Evolutionary conservation across 2,113 vertebrate species (phyloP), one percentile per base, ranked within the genome.

Genomic region (Tupaia tana): DNA sequence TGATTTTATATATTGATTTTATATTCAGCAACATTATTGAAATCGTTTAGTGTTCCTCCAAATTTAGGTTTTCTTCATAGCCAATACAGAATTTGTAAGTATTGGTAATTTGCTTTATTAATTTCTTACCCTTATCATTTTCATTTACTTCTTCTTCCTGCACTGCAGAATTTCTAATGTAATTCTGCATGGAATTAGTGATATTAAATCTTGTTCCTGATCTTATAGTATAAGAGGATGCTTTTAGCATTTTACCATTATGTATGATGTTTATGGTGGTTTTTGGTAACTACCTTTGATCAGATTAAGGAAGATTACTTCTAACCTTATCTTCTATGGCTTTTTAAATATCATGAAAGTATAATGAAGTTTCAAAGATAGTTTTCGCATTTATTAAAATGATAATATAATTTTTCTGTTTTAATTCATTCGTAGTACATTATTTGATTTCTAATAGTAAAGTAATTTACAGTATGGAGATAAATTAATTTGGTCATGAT

Each of bases 1-100:
- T 87, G 56, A 78, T 90, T 93, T 66, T 95, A 70, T 81, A 29
- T 83, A 67, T 94, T 95, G 90, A 96, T 93, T 95, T 94, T 90
- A 79, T 79, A 74, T 94, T 94, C 15, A 89, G 59, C 19, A 73
- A 78, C n/a, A 89, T 82, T 34, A 59, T 94, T 93, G 93, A 89
- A 90, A 89, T 75, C 15, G 79, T 66, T 91, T 31, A 93, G 67
- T n/a, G 70, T 94, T 91, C 79, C 15, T 16, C 69, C 75, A 82
- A 90, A 25, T 71, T 63, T 71, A 69, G 63, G 6, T 63, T 96
- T 97, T 87, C 75, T 85, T 74, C 19, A 34, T 20, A 85, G 34
- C 29, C 43, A 80, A 4, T 80, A 66, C 3, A 82, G 15, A 6
- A 89, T 97, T 92, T 69, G 9, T 24, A 96, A 86, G 64, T 83